Evolutionary conservation across 2,888 invertebrate genomes (phyloP).

Genomic region (Callosobruchus maculatus): DNA sequence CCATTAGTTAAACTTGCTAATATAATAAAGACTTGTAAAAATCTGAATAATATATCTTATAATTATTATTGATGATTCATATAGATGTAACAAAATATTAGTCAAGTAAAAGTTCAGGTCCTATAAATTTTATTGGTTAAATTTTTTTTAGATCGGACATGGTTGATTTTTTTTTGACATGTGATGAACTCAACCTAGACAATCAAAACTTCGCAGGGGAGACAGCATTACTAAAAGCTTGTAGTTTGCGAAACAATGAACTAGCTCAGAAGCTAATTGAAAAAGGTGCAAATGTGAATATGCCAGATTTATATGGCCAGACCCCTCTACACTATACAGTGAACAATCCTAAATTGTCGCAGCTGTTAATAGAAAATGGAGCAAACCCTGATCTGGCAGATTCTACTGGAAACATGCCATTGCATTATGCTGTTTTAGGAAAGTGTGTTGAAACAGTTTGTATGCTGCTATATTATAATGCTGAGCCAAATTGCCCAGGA

Average conservation of each 20-base stretch:
- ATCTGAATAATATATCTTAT: too few relatives aligned
- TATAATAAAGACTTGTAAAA: too few relatives aligned
- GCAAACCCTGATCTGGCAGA: constrained; percentile 31
- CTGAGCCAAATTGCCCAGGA: constrained; percentile 24
- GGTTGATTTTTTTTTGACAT: constrained; percentile 24
- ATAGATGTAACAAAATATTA: too few relatives aligned
- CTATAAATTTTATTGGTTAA: constrained; percentile 2
- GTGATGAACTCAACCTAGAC: constrained; percentile 27
- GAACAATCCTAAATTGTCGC: constrained; percentile 21
- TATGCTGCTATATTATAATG: constrained; percentile 34
- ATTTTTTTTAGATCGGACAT: constrained; percentile 28
- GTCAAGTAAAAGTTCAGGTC: not conserved
- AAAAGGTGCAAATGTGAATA: constrained; percentile 30
- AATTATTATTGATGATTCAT: too few relatives aligned
- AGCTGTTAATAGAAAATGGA: constrained; percentile 28
- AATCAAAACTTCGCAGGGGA: constrained; percentile 29
- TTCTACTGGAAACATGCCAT: constrained; percentile 28
- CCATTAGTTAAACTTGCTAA: too few relatives aligned
- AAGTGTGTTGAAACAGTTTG: constrained; percentile 28
- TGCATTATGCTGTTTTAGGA: constrained; percentile 29
- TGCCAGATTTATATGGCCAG: constrained; percentile 21
- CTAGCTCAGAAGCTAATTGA: constrained; percentile 24
- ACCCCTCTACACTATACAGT: constrained; percentile 33
- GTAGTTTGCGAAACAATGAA: constrained; percentile 17
- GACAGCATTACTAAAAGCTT: constrained; percentile 31